These are phyloP conservation scores for Propithecus coquereli DNA, from an alignment of 2,113 vertebrate species.

Conservation along the genomic window DNA sequence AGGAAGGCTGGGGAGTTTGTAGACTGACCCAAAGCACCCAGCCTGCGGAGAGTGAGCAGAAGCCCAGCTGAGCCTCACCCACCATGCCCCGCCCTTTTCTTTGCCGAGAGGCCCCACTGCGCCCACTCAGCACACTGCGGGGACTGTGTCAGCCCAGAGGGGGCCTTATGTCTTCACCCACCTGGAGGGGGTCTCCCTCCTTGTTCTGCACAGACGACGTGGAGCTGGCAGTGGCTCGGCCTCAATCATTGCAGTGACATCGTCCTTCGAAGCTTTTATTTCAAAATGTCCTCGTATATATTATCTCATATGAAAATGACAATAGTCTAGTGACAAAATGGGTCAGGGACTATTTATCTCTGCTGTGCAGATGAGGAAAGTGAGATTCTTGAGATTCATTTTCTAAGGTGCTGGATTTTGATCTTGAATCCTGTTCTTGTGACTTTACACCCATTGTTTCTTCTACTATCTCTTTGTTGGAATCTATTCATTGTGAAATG, in stretches of 20 bases:
- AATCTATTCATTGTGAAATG: neutral
- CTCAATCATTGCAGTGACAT: neutral
- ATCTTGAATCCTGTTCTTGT: neutral
- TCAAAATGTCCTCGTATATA: neutral
- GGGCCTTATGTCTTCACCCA: too few relatives aligned
- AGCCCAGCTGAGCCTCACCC: neutral
- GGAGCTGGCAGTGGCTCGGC: neutral
- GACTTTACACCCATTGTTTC: neutral
- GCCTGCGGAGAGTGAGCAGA: neutral
- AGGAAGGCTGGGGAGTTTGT: neutral
- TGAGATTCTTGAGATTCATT: neutral
- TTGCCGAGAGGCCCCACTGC: accelerated
- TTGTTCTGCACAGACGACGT: neutral
- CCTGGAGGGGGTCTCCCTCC: neutral
- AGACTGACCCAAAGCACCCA: neutral
- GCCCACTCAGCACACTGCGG: neutral
- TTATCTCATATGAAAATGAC: neutral
- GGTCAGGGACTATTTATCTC: neutral
- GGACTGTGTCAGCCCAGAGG: neutral
- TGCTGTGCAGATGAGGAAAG: neutral
- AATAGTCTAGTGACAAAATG: neutral
- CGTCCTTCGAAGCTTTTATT: neutral
- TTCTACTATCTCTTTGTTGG: neutral
- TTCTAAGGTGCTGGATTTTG: neutral
- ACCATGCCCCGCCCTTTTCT: neutral